These are phyloP conservation scores for Brachynemurus nebulosus DNA, from an alignment of 2,888 invertebrate species.

Conservation along the genomic window DNA sequence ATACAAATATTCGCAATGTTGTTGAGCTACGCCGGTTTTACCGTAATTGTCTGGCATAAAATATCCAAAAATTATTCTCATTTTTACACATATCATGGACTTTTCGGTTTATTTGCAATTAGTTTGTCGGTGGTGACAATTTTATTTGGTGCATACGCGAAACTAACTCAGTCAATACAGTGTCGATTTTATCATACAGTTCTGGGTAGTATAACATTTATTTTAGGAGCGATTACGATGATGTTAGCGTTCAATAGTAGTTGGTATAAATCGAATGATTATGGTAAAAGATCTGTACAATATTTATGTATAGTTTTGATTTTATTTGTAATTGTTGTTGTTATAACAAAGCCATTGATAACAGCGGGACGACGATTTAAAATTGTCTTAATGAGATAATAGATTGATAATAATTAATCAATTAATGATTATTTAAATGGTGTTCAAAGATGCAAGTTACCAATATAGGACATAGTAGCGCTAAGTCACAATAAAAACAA, in stretches of 20 bases:
- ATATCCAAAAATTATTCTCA: slow-evolving; percentile 24
- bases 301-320: slow-evolving; percentile 12
- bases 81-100: slow-evolving; percentile 27
- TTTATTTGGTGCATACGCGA: no score
- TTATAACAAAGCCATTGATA: slow-evolving; percentile 3
- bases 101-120: slow-evolving; percentile 25
- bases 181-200: no score
- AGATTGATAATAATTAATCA: neutral
- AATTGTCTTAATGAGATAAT: neutral
- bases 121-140: slow-evolving; percentile 22
- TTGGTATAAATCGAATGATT: slow-evolving; percentile 17
- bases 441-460: no score
- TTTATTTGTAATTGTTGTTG: neutral
- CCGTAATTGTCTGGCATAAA: slow-evolving; percentile 24
- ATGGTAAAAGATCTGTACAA: slow-evolving; percentile 12
- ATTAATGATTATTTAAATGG: neutral
- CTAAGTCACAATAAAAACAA: no score
- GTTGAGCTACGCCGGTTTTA: slow-evolving; percentile 23
- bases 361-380: neutral
- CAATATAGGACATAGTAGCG: no score
- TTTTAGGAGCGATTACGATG: slow-evolving; percentile 8
- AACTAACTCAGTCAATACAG: no score
- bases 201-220: slow-evolving; percentile 6
- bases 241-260: slow-evolving; percentile 18
- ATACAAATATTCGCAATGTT: slow-evolving; percentile 21